Conservation (phyloP, 2,113 vertebrate species). For the Amphiprion percula region DNA sequence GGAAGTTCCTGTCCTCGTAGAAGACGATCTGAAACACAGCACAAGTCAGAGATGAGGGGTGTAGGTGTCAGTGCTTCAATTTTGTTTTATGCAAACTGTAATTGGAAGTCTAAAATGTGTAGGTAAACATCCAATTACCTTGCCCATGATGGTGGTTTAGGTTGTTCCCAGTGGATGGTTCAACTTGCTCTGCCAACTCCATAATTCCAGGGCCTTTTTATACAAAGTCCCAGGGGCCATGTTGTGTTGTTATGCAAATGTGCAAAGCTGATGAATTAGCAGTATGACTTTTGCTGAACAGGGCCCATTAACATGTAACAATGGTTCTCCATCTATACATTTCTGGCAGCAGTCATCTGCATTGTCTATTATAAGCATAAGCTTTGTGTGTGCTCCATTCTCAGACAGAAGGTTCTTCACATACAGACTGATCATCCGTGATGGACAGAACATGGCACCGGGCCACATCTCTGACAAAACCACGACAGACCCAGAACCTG, state of each 20-base stretch:
- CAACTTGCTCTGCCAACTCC: constrained; percentile 75
- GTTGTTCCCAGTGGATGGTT: constrained; percentile 72
- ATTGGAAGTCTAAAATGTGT: not conserved
- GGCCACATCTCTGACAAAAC: constrained; percentile 29
- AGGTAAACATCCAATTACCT: constrained; percentile 70
- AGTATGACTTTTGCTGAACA: constrained; percentile 82
- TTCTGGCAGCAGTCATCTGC: constrained; percentile 78
- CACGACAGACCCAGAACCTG: constrained; percentile 32
- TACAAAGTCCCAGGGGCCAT: constrained; percentile 70
- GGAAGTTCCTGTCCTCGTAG: constrained; percentile 85
- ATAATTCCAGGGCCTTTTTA: constrained; percentile 74
- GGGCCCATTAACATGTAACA: constrained; percentile 75
- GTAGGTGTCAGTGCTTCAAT: not conserved
- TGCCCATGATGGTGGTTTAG: constrained; percentile 81
- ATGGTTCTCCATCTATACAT: constrained; percentile 81
- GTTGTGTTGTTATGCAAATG: constrained; percentile 85
- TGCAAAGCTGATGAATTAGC: constrained; percentile 84
- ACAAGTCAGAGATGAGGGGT: not conserved
- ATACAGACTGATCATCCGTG: constrained; percentile 52
- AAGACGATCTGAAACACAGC: constrained; percentile 74
- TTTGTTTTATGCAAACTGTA: not conserved
- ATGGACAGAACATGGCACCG: constrained; percentile 24
- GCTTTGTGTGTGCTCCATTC: constrained; percentile 67
- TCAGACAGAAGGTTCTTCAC: constrained; percentile 75
- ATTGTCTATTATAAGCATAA: constrained; percentile 77